Evolutionary conservation across 2,888 invertebrate species (phyloP), one percentile per base, ranked within the genome.

Genomic region (Crioceris asparagi): DNA sequence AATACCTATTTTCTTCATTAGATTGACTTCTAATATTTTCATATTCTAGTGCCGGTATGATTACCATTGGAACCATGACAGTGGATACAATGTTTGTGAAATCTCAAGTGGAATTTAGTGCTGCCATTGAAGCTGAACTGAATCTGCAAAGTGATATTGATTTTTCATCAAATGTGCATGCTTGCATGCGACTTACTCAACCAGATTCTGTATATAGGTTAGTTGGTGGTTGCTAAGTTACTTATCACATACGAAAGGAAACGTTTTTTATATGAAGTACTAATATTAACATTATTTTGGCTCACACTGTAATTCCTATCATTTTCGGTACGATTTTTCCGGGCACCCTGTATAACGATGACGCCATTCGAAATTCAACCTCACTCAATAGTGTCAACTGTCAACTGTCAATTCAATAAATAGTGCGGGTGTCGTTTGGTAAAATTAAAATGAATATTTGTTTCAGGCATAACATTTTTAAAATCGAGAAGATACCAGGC

Each of bases 161-260:
- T 54, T 88, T 88, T 57, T 80, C 77, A 34, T 74, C 75, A 14
- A 74, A 74, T 37, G 73, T 81, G n/a, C 75, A 79, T 47, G 67
- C 85, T 35, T 88, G 87, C 60, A 73, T 87, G 67, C 77, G 79
- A 55, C 70, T 88, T 10, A 73, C 72, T 31, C 78, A 83, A 50
- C 82, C 82, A 2, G 72, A 77, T 39, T 70, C 77, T 15, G 47
- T 66, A 4, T 65, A 77, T 39, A 74, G 68, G 81, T 81, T 61
- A 66, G 58, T 25, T 18, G 14, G 10, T 3, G 14, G 10, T 3
- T 11, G 29, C 3, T 14, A 12, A 12, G 4, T 25, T 3, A 25
- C 3, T n/a, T n/a, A 16, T 32, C n/a, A n/a, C n/a, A n/a, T n/a
- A n/a, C n/a, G n/a, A n/a, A n/a, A n/a, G 5, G 12, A 4, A n/a